Evolutionary conservation across 2,797 vertebrate species (phyloP), one percentile per base, ranked within the genome.

Genomic region (Ctenopoma multispine): DNA sequence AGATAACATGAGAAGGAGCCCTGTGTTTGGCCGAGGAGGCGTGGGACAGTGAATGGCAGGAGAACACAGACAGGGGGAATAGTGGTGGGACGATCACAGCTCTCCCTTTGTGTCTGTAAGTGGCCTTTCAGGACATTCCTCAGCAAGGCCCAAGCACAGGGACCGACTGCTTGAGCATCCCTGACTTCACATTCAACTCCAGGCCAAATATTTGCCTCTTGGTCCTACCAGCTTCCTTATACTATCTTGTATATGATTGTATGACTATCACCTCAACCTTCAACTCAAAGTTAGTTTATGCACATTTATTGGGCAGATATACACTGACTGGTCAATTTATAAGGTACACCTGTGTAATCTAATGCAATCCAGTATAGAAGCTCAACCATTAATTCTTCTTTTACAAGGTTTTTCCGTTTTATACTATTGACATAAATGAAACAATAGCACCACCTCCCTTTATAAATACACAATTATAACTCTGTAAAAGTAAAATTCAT

Each of bases 1-100:
- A 74, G 64, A 63, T 8, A 48, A 23, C 15, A 50, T 70, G 18
- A 90, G 75, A 90, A 87, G 73, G 79, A 87, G 79, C 76, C 58
- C 74, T 83, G 87, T 92, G 88, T 87, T 90, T 70, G 66, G 50
- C 64, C 18, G 24, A 68, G 82, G 82, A 82, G 77, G 79, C 27
- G 89, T 93, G 79, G 93, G 92, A 83, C 20, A n/a, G 68, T 17
- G 8, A 76, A 68, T 87, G 90, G 91, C 87, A 82, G 71, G 61
- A 76, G 85, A 88, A 90, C 90, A 92, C 68, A 85, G 40, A 73
- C 63, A 64, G 90, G 88, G 80, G 90, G 92, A 71, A 47, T 81
- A 89, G 81, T 51, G 55, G 86, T 91, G 90, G 92, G 90, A 89
- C 11, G 87, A 86, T 90, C 87, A 91, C 87, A 92, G 86, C 84